Conservation (phyloP, 1,140 invertebrate genomes). For the Drosophila sechellia region DNA sequence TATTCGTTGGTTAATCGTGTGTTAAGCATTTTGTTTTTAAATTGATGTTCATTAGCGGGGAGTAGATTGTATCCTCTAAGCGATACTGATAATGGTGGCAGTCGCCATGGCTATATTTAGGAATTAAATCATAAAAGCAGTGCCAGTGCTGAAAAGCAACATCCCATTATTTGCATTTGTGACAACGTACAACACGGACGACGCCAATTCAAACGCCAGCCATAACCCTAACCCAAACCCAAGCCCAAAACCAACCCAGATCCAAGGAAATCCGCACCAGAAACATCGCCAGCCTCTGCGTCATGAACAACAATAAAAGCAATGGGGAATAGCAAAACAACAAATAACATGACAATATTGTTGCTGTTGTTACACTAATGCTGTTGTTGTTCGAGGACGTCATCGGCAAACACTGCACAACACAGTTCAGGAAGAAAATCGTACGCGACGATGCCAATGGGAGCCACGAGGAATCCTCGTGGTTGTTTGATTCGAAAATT, state of each 20-base stretch:
- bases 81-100: neutral
- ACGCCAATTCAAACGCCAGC: conserved; percentile 3
- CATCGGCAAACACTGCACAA: conserved; percentile 60
- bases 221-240: neutral
- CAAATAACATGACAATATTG: conserved; percentile 52
- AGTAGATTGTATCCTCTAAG: neutral
- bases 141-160: conserved; percentile 65
- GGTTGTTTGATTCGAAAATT: conserved; percentile 80
- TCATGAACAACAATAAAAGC: conserved; percentile 76
- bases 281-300: conserved; percentile 40
- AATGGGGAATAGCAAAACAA: conserved; percentile 60
- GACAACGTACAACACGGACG: conserved; percentile 51
- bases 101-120: conserved; percentile 49
- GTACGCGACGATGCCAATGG: conserved; percentile 8
- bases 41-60: too few relatives aligned
- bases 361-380: conserved; percentile 34
- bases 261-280: conserved; percentile 27
- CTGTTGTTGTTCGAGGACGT: conserved; percentile 54
- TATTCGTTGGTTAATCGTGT: neutral
- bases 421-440: conserved; percentile 19
- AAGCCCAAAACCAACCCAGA: conserved; percentile 8
- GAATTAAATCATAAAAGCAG: conserved; percentile 79
- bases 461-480: conserved; percentile 62
- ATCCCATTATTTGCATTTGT: conserved; percentile 84
- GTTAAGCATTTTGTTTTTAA: neutral